Conservation (phyloP, 2,797 vertebrate genomes). For the Otolemur crassicaudatus region DNA sequence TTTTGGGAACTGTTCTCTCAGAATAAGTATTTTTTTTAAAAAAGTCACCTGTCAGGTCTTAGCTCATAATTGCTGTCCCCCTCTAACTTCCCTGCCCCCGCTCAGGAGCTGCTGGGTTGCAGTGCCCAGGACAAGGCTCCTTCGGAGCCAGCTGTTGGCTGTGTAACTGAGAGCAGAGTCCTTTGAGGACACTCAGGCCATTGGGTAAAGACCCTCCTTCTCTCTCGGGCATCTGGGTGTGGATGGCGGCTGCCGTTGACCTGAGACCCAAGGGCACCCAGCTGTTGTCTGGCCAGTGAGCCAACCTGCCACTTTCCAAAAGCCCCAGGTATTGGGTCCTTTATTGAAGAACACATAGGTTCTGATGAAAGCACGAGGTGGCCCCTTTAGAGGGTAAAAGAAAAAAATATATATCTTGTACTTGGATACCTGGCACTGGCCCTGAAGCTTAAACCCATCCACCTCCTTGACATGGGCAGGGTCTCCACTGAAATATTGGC, state of each 20-base stretch:
- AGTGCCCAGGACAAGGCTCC: not conserved
- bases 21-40: not conserved
- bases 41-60: conserved; percentile 35
- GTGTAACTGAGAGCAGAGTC: conserved; percentile 70
- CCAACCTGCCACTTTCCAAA: not conserved
- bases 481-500: not conserved
- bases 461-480: not conserved
- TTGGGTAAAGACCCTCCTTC: conserved; percentile 65
- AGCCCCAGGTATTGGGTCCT: not conserved
- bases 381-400: not conserved
- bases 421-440: not conserved
- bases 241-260: conserved; percentile 27
- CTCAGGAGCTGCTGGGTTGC: not conserved
- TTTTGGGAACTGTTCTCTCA: not conserved
- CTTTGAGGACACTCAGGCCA: conserved; percentile 71
- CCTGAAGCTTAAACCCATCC: not conserved
- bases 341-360: conserved; percentile 21
- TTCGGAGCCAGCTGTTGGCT: conserved; percentile 68
- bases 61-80: not conserved
- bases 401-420: not conserved
- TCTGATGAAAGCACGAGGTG: not conserved
- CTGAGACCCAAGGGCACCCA: conserved; percentile 46
- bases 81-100: too few relatives aligned
- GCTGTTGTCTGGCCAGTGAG: conserved; percentile 42
- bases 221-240: conserved; percentile 54